Evolutionary conservation across 2,888 invertebrate species (phyloP).

Genomic region (Caenorhabditis drosophilae): DNA sequence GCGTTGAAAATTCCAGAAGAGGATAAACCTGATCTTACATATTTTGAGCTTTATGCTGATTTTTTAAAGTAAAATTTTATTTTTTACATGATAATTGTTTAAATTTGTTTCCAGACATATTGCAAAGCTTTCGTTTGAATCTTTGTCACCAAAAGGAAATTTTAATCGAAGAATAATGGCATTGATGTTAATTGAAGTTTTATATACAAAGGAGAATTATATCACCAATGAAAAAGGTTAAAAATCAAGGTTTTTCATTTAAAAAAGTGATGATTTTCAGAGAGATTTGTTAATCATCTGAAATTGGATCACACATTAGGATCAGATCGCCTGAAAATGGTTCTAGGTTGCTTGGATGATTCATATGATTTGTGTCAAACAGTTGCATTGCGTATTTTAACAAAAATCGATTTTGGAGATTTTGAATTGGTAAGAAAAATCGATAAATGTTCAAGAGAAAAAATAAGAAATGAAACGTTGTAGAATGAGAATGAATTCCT

Average conservation of each 20-base stretch:
- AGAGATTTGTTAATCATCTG: conserved; percentile 14
- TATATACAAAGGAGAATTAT: conserved; percentile 31
- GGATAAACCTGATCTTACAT: neutral
- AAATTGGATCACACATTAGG: conserved; percentile 25
- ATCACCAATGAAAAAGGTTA: conserved; percentile 26
- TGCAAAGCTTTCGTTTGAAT: conserved; percentile 34
- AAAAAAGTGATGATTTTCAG: conserved; percentile 8
- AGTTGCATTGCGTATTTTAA: conserved; percentile 19
- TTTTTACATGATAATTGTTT: too few relatives aligned
- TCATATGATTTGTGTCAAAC: conserved; percentile 43
- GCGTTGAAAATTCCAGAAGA: conserved; percentile 5
- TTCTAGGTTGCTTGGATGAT: conserved; percentile 44
- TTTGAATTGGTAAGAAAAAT: conserved; percentile 5
- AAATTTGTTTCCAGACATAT: conserved; percentile 11
- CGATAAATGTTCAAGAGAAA: neutral
- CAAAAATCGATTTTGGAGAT: conserved; percentile 25
- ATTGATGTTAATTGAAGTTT: conserved; percentile 32
- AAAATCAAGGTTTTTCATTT: conserved; percentile 1
- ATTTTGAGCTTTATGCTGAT: too few relatives aligned
- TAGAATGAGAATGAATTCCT: conserved; percentile 18
- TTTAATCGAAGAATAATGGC: conserved; percentile 46
- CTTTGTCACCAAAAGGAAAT: conserved; percentile 35
- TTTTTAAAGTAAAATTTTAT: too few relatives aligned
- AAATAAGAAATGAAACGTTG: too few relatives aligned
- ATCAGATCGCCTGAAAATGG: conserved; percentile 14